Evolutionary conservation across 2,113 vertebrate species (phyloP), one percentile per base, ranked within the genome.

Genomic region (Cercocebus atys): DNA sequence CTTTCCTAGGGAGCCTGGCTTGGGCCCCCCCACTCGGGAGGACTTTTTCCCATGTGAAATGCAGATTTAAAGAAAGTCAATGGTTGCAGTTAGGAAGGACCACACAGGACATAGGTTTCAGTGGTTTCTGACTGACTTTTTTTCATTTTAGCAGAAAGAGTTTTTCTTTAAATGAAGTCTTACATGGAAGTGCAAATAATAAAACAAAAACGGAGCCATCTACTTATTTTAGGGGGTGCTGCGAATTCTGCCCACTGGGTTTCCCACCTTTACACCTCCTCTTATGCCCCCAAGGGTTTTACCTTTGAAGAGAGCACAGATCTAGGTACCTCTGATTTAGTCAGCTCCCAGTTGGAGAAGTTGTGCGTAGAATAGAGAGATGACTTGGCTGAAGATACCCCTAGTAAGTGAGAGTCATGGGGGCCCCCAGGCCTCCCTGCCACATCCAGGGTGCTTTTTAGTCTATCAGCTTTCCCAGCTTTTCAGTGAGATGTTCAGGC

Each of bases 121-220:
- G 72, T 87, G 9, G 12, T n/a, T 94, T 85, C 84, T 57, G 76
- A 68, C 66, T 76, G 55, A 59, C 23, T 40, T 27, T 75, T 81
- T 38, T 61, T 7, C 20, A 76, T 95, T 81, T 75, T 90, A 90
- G 86, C 75, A 87, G 64, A 64, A 83, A 23, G 93, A 25, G 5
- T 10, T 47, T 96, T 96, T 95, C 66, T 95, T 82, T 96, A 87
- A 84, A 25, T 85, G 86, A 47, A 92, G 61, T 89, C 84, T 73
- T 94, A 83, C 3, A 1, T 78, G 68, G 82, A 64, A 94, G 9
- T 32, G 88, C 89, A 79, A 73, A 82, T 79, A 79, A 81, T 84
- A 57, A 90, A 92, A 75, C 43, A 78, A 32, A 66, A 86, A 64
- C 81, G 12, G 47, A 78, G 40, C 47, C 40, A 38, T 64, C 43